These are phyloP conservation scores for Dendroctonus ponderosae DNA, from an alignment of 1,140 invertebrate genomes.

Conservation along the genomic window DNA sequence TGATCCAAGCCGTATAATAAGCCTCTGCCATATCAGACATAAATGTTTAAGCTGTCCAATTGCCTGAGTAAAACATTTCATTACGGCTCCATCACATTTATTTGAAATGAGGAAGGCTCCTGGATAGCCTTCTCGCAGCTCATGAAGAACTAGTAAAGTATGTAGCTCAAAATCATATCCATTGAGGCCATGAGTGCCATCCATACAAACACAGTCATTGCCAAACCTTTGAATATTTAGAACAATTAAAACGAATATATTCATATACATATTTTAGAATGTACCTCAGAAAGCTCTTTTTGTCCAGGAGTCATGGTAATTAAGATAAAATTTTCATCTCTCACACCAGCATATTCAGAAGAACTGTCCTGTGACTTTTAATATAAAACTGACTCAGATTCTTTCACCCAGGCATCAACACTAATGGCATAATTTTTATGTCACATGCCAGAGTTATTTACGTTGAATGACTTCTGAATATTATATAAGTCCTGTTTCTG, in stretches of 20 bases:
- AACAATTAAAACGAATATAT: too few relatives aligned
- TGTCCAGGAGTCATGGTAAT: slow-evolving; percentile 3
- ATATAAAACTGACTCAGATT: slow-evolving; percentile 2
- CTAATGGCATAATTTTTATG: slow-evolving; percentile 7
- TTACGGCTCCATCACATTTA: background rate
- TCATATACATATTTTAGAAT: too few relatives aligned
- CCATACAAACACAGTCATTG: background rate
- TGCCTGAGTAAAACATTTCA: background rate
- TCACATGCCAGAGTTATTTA: background rate
- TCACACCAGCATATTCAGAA: slow-evolving; percentile 1
- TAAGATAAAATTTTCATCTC: slow-evolving; percentile 2
- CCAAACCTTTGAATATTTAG: background rate
- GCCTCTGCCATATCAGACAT: slow-evolving; percentile 3
- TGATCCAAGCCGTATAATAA: too few relatives aligned
- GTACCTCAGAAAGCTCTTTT: too few relatives aligned
- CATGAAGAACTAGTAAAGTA: background rate
- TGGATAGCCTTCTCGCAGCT: background rate
- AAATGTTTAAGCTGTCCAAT: background rate
- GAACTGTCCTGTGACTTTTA: background rate
- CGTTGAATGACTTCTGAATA: background rate
- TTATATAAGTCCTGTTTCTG: background rate
- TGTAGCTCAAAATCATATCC: background rate
- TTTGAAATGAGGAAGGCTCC: background rate
- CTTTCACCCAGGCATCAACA: slow-evolving; percentile 1
- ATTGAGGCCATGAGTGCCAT: background rate